Conservation (phyloP, 2,797 vertebrate species). For the Luscinia luscinia region DNA sequence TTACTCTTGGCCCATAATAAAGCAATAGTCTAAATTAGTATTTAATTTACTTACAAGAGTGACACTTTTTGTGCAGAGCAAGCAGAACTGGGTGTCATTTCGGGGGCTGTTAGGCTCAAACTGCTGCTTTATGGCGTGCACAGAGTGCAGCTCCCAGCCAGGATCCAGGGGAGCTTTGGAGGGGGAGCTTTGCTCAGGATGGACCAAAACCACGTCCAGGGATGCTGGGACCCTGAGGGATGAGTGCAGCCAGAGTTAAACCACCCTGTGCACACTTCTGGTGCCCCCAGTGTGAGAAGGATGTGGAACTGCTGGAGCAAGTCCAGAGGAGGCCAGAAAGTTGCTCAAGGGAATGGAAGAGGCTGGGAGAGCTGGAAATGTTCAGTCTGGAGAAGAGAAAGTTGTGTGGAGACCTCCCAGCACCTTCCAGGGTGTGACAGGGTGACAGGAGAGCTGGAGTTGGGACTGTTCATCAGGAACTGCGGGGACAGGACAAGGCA, state of each 20-base stretch:
- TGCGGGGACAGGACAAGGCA: not conserved
- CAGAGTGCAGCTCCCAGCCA: not conserved
- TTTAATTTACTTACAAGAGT: conserved; percentile 57
- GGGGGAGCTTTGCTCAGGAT: not conserved
- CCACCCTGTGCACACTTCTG: not conserved
- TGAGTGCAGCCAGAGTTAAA: not conserved
- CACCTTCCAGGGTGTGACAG: not conserved
- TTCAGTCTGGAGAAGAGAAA: not conserved
- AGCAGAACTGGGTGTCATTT: conserved; percentile 15
- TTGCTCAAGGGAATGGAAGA: not conserved
- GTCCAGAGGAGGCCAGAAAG: not conserved
- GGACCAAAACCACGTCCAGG: rapidly evolving
- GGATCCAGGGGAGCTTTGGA: not conserved
- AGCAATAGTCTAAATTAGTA: conserved; percentile 59
- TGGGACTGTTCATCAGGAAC: not conserved
- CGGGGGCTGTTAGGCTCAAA: not conserved
- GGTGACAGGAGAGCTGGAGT: not conserved
- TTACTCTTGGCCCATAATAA: conserved; percentile 57
- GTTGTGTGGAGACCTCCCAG: not conserved
- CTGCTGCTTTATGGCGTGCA: not conserved
- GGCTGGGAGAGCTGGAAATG: not conserved
- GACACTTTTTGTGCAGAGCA: conserved; percentile 52
- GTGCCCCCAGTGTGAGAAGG: rapidly evolving
- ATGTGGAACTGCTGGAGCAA: not conserved
- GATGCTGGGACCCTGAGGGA: not conserved